These are phyloP conservation scores for Resseliella maxima DNA, from an alignment of 2,888 invertebrate genomes.

Conservation along the genomic window DNA sequence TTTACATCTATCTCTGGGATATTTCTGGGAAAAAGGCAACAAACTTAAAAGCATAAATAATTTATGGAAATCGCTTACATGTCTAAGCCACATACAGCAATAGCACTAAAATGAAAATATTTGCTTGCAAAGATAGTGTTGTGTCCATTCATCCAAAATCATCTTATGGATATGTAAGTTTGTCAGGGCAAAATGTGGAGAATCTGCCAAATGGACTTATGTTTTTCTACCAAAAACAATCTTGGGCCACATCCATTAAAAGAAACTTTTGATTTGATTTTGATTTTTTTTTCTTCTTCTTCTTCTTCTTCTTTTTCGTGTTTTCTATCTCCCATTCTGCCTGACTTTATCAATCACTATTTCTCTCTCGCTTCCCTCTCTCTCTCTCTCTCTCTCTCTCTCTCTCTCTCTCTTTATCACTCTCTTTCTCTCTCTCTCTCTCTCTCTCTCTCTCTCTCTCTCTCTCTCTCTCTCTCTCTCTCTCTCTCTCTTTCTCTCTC, in stretches of 20 bases:
- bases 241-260: constrained; percentile 40
- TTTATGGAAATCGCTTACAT: constrained; percentile 44
- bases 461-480: too few relatives aligned
- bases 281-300: neutral
- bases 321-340: neutral
- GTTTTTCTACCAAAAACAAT: constrained; percentile 37
- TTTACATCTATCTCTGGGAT: too few relatives aligned
- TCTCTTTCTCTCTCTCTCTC: too few relatives aligned
- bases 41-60: constrained; percentile 40
- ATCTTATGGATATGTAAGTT: neutral
- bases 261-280: constrained; percentile 29
- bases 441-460: too few relatives aligned
- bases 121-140: neutral
- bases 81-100: neutral
- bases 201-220: constrained; percentile 11
- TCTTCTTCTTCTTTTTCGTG: neutral
- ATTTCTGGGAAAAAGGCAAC: neutral
- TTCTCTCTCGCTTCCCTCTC: too few relatives aligned
- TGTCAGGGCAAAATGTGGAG: constrained; percentile 9
- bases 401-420: too few relatives aligned
- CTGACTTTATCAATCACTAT: too few relatives aligned
- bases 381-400: too few relatives aligned
- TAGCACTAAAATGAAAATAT: neutral
- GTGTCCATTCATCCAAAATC: constrained; percentile 3
- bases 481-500: too few relatives aligned